Conservation (phyloP, 2,797 vertebrate genomes). For the Onychomys torridus region DNA sequence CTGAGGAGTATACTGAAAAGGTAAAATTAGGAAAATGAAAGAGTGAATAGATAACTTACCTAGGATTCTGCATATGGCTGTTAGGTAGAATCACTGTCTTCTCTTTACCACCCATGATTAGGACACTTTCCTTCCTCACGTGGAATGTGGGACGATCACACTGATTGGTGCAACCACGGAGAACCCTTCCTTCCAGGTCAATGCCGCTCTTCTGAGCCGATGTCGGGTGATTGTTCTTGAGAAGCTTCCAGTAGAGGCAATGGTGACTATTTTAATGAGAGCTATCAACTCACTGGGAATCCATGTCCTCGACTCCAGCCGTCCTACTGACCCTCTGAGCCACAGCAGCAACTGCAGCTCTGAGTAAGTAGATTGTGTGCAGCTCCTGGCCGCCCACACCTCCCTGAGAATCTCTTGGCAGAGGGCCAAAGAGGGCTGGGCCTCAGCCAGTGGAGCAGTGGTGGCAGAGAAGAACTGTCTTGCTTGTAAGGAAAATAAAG, state of each 20-base stretch:
- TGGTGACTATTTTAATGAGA: slow-evolving; percentile 91
- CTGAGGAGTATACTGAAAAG: neutral
- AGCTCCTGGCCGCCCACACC: slow-evolving; percentile 85
- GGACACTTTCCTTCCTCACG: slow-evolving; percentile 99
- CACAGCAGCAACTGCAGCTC: slow-evolving; percentile 85
- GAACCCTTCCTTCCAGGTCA: slow-evolving; percentile 99
- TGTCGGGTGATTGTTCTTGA: slow-evolving; percentile 97
- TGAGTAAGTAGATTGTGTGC: slow-evolving; percentile 91
- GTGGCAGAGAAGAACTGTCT: slow-evolving; percentile 74
- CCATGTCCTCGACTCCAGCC: slow-evolving; percentile 87
- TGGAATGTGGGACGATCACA: slow-evolving; percentile 96
- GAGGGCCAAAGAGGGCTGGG: slow-evolving; percentile 84
- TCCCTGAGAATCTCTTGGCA: slow-evolving; percentile 87
- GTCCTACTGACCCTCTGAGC: slow-evolving; percentile 77
- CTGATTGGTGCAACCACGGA: slow-evolving; percentile 97
- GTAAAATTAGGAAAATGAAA: slow-evolving; percentile 16
- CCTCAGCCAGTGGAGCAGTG: slow-evolving; percentile 64
- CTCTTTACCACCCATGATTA: slow-evolving; percentile 94
- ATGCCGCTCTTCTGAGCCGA: slow-evolving; percentile 95
- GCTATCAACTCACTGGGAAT: slow-evolving; percentile 92
- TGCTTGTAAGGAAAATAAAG: slow-evolving; percentile 41
- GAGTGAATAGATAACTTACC: slow-evolving; percentile 88
- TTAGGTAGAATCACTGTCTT: slow-evolving; percentile 90
- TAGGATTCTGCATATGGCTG: slow-evolving; percentile 87
- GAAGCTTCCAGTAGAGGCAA: slow-evolving; percentile 94